Evolutionary conservation across 2,797 vertebrate species (phyloP).

Genomic region (Cirrhinus molitorella): DNA sequence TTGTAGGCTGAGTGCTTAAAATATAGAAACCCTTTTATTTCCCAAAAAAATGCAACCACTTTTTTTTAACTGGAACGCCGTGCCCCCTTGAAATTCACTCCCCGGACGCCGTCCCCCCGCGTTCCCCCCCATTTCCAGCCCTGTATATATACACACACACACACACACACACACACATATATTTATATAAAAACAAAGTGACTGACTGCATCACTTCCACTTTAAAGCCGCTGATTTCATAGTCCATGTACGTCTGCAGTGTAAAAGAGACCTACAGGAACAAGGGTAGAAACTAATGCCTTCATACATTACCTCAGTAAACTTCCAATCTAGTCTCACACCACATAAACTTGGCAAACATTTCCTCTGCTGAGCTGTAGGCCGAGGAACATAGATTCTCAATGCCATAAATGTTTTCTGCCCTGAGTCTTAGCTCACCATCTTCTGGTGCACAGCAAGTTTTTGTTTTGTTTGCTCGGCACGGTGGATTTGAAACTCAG

Average conservation of each 20-base stretch:
- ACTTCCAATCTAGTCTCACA: neutral
- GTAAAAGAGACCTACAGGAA: too few species aligned
- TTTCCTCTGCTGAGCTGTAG: conserved; percentile 18
- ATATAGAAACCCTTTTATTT: too few species aligned
- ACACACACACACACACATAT: too few species aligned
- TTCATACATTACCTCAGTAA: neutral
- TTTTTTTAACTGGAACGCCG: too few species aligned
- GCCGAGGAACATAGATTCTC: conserved; percentile 9
- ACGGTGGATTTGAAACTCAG: conserved; percentile 27
- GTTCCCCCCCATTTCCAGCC: too few species aligned
- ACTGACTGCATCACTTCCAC: too few species aligned
- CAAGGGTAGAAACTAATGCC: neutral
- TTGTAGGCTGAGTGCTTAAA: too few species aligned
- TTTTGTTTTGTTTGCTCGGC: conserved; percentile 31
- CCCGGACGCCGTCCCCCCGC: too few species aligned
- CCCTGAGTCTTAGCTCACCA: neutral
- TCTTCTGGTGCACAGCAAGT: conserved; percentile 10
- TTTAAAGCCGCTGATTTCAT: neutral
- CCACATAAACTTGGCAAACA: conserved; percentile 35
- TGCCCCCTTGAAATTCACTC: too few species aligned
- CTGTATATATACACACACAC: too few species aligned
- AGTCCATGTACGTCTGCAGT: neutral
- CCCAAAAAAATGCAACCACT: too few species aligned
- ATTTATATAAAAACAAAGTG: too few species aligned
- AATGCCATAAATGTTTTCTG: neutral